Percentiles rank a stretch among this genome's conserved stretches.
phyloP scores from a whole-genome alignment of 1,140 invertebrate species.

The Eurosta solidaginis region DNA sequence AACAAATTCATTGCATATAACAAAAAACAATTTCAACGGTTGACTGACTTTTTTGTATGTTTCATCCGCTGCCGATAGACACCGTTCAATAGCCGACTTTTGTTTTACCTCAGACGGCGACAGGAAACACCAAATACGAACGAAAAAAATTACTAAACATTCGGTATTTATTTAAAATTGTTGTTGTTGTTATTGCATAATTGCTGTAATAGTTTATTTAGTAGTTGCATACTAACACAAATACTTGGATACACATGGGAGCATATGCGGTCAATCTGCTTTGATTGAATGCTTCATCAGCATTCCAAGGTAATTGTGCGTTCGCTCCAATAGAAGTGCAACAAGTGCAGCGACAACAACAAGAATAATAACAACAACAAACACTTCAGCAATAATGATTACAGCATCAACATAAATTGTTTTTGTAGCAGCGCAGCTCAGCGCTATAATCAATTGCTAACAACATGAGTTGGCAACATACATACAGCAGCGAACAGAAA shows the following conservation, averaged over 20 bases:
- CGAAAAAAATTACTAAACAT: background rate
- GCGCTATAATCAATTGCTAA: background rate
- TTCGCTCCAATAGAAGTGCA: constrained; percentile 11
- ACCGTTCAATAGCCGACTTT: too few species aligned
- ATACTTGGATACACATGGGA: background rate
- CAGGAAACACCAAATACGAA: constrained; percentile 13
- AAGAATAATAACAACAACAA: background rate
- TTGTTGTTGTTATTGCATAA: background rate
- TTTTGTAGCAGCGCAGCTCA: background rate
- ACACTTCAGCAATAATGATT: background rate
- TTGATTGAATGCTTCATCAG: constrained; percentile 25
- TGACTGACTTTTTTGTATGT: background rate
- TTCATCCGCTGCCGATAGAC: background rate
- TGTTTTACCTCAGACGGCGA: background rate
- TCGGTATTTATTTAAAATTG: background rate
- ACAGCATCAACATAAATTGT: background rate
- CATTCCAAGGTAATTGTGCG: constrained; percentile 18
- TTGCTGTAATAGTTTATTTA: background rate
- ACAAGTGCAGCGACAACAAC: too few species aligned
- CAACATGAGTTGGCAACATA: background rate
- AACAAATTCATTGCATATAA: background rate
- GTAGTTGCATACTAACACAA: background rate
- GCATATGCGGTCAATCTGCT: background rate
- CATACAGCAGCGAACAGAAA: too few species aligned
- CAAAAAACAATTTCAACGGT: background rate